Conservation (phyloP, 2,888 invertebrate species). For the Autographa gamma region DNA sequence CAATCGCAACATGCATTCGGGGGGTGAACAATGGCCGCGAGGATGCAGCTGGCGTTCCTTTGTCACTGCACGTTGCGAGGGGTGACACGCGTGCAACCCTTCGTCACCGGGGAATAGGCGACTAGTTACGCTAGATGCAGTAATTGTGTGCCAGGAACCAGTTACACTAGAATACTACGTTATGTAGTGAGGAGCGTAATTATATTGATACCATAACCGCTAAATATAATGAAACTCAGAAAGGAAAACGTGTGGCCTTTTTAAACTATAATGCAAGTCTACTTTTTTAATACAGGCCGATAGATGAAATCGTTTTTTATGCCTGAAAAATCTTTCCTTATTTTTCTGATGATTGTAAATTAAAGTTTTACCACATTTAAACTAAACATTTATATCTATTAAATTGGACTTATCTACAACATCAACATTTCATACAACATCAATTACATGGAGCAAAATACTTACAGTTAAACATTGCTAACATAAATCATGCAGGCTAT, state of each 20-base stretch:
- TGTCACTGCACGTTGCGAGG: slow-evolving; percentile 47
- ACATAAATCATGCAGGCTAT: slow-evolving; percentile 17
- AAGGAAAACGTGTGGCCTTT: too few relatives aligned
- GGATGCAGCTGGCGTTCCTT: slow-evolving; percentile 69
- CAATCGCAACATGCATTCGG: slow-evolving; percentile 58
- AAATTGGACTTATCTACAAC: not conserved
- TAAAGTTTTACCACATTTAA: too few relatives aligned
- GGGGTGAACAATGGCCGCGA: slow-evolving; percentile 59
- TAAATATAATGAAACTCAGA: not conserved
- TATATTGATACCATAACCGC: slow-evolving; percentile 19
- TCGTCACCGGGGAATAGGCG: slow-evolving; percentile 6
- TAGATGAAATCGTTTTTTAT: too few relatives aligned
- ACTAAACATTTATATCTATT: too few relatives aligned
- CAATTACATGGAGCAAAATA: not conserved
- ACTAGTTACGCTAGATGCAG: slow-evolving; percentile 27
- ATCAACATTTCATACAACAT: not conserved
- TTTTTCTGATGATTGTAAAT: too few relatives aligned
- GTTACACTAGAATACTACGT: slow-evolving; percentile 26
- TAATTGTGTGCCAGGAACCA: slow-evolving; percentile 34
- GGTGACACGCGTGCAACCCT: slow-evolving; percentile 43
- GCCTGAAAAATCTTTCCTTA: too few relatives aligned
- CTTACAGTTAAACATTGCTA: slow-evolving; percentile 23
- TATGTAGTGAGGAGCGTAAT: slow-evolving; percentile 14
- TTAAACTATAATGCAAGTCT: too few relatives aligned
- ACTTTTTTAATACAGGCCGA: too few relatives aligned